Base-by-base conservation (phyloP, 2,113 vertebrate species). In the Apaloderma vittatum region DNA sequence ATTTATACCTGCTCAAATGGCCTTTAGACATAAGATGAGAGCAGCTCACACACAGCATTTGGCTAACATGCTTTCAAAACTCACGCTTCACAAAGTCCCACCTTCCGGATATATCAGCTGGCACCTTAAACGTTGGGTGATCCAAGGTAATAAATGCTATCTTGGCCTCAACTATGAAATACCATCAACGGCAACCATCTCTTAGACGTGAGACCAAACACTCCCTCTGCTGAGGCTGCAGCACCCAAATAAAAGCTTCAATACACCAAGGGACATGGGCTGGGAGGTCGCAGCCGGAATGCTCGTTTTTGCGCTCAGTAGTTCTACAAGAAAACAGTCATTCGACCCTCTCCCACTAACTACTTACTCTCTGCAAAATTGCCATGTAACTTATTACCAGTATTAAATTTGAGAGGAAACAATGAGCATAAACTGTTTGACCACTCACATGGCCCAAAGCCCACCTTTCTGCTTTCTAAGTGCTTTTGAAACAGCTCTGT, bases 401-500 rank as follows among this genome's bases (percentile, higher is more conserved):
- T 32, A 75, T 36, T 84, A 86, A 88, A 86, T 94, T 23, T 78
- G 88, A 93, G 63, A 86, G 67, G 68, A 91, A 96, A 94, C 83
- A 96, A 81, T 54, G 73, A 72, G 48, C 22, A 65, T 49, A 86
- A 96, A 87, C 73, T 49, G 80, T 89, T 85, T 89, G 94, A 61
- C 92, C 94, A 85, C 93, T 87, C 61, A 51, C 19, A 66, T 62
- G 85, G 86, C 76, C 87, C 59, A 70, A 26, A 95, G 92, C 71
- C 93, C 94, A 95, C 95, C 88, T 89, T 96, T 91, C 76, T 92
- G 61, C 71, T 96, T 68, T 37, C 66, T 61, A 75, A 94, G 63
- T 61, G 88, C 88, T 91, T 94, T 93, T 34, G 49, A 76, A 93
- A 85, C 74, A 79, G 93, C 91, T 91, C 86, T 61, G 66, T 37